Conservation (phyloP, 2,113 vertebrate genomes). For the Amphilophus citrinellus region DNA sequence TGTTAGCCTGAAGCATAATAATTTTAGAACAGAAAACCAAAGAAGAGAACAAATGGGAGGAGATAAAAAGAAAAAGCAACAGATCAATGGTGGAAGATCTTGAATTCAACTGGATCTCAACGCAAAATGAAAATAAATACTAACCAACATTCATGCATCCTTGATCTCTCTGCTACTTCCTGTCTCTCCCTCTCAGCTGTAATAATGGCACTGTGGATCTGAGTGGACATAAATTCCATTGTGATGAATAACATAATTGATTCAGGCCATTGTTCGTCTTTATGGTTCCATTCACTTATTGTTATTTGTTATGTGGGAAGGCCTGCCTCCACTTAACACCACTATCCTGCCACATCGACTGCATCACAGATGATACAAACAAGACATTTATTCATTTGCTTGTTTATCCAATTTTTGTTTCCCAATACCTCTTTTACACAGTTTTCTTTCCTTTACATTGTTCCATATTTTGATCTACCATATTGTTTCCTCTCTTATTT, state of each 20-base stretch:
- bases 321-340: constrained; percentile 39
- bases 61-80: background rate
- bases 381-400: background rate
- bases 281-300: constrained; percentile 41
- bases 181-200: background rate
- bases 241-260: constrained; percentile 56
- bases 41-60: background rate
- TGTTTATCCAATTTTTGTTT: background rate
- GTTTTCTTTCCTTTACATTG: background rate
- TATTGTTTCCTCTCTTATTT: background rate
- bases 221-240: constrained; percentile 44
- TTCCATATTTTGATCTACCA: background rate
- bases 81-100: constrained; percentile 19
- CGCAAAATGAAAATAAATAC: constrained; percentile 26
- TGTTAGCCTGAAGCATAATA: background rate
- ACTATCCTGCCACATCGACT: constrained; percentile 29
- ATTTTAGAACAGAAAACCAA: background rate
- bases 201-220: constrained; percentile 29
- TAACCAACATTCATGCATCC: background rate
- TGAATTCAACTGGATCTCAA: background rate
- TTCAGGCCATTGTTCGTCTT: constrained; percentile 31
- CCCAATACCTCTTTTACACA: background rate
- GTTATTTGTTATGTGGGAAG: constrained; percentile 42
- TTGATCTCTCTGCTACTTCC: background rate
- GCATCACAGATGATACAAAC: background rate